Percentiles rank a stretch among this genome's conserved stretches.
Evolutionary conservation across 2,888 invertebrate genomes (phyloP).

Genomic region (Aphodius sticticus): DNA sequence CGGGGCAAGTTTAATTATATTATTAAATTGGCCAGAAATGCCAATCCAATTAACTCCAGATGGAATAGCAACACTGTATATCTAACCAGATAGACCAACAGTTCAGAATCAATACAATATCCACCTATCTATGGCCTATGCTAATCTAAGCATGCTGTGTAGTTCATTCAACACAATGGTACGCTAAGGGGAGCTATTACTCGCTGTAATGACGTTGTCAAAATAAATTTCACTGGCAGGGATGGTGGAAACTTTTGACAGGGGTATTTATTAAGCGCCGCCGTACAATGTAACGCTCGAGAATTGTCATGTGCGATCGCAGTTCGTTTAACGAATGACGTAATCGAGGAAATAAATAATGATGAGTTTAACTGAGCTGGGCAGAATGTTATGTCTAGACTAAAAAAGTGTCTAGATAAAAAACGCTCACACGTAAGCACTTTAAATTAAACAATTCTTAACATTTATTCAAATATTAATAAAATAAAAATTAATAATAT

Average conservation of each 20-base stretch:
- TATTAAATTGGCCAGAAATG: no score
- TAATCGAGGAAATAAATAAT: background rate
- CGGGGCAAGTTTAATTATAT: no score
- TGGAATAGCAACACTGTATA: no score
- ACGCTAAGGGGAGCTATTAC: background rate
- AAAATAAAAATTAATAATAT: no score
- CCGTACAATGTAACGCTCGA: background rate
- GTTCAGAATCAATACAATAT: background rate
- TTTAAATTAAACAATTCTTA: no score
- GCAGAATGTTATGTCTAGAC: background rate
- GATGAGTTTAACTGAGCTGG: background rate
- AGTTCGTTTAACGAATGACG: background rate
- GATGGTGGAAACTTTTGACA: background rate
- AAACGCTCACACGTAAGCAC: no score
- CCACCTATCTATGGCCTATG: background rate
- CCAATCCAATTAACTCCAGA: no score
- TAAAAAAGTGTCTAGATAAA: no score
- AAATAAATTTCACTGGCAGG: background rate
- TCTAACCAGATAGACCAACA: no score
- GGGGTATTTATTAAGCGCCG: background rate
- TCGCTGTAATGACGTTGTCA: background rate
- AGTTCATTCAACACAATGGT: background rate
- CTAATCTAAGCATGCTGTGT: background rate
- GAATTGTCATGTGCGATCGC: background rate
- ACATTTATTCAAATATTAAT: no score